Percentiles rank a stretch among this genome's conserved stretches.
phyloP scores from a whole-genome alignment of 2,888 invertebrate genomes.

The Apamea epomidion region DNA sequence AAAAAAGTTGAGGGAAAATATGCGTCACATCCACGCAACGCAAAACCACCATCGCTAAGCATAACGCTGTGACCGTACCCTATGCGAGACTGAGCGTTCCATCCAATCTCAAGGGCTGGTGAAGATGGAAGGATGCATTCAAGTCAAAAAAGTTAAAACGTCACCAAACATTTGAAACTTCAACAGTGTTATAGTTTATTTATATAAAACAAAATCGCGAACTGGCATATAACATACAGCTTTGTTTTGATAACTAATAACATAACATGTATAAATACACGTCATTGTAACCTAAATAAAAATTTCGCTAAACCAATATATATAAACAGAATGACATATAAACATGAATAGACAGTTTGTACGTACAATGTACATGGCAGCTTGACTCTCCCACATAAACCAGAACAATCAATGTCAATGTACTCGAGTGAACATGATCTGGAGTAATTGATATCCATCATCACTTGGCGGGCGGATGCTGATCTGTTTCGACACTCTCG shows the following conservation, averaged over 20 bases:
- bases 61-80: background rate
- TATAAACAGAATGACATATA: conserved; percentile 17
- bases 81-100: background rate
- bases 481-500: conserved; percentile 39
- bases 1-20: background rate
- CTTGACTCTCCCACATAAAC: conserved; percentile 50
- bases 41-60: background rate
- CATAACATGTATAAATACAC: conserved; percentile 7
- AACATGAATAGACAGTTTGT: conserved; percentile 3
- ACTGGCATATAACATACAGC: background rate
- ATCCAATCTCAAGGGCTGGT: background rate
- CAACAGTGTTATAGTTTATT: background rate
- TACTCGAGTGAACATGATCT: conserved; percentile 43
- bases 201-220: background rate
- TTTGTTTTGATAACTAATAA: conserved; percentile 6
- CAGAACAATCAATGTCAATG: conserved; percentile 60
- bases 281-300: conserved; percentile 1
- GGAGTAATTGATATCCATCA: conserved; percentile 60
- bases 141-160: background rate
- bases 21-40: background rate
- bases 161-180: background rate
- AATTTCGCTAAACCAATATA: background rate
- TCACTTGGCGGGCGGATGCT: conserved; percentile 49
- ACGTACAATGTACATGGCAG: conserved; percentile 29
- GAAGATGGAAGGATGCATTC: too few relatives aligned